A percentile compares a stretch with the other conserved stretches of the same genome.
These are phyloP conservation scores for Eudasyphora cyanicolor DNA, from an alignment of 2,888 invertebrate genomes.

Conservation along the genomic window DNA sequence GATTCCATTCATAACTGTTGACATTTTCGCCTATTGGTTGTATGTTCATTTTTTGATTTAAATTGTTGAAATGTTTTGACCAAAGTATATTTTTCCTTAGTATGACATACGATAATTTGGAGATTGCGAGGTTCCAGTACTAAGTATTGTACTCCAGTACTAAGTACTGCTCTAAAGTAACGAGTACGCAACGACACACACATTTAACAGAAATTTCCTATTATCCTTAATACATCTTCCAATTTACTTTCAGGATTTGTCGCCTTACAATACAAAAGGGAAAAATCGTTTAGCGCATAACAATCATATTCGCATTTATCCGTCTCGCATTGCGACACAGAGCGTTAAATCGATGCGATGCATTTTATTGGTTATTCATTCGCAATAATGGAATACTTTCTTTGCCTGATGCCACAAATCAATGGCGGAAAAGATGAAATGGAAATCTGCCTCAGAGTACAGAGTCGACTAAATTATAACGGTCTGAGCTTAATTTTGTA, in stretches of 20 bases:
- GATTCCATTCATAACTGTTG: no score
- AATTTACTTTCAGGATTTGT: neutral
- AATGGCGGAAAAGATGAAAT: neutral
- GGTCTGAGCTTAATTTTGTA: neutral
- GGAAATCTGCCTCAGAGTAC: neutral
- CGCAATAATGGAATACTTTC: neutral
- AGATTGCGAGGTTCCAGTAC: no score
- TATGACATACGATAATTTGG: no score
- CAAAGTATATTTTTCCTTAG: no score
- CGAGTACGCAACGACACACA: no score
- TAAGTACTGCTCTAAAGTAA: no score
- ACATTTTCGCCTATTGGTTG: no score
- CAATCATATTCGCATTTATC: constrained; percentile 10
- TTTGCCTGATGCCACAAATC: constrained; percentile 1
- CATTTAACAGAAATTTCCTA: no score
- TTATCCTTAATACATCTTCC: no score
- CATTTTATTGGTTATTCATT: constrained; percentile 19
- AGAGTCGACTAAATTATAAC: neutral
- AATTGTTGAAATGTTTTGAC: no score
- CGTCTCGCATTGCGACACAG: neutral
- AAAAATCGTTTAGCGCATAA: neutral
- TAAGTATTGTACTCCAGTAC: no score
- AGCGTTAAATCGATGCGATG: neutral
- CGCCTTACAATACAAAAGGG: neutral
- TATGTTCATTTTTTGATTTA: no score